Evolutionary conservation across 2,888 invertebrate species (phyloP).

Genomic region (Biston betularia): DNA sequence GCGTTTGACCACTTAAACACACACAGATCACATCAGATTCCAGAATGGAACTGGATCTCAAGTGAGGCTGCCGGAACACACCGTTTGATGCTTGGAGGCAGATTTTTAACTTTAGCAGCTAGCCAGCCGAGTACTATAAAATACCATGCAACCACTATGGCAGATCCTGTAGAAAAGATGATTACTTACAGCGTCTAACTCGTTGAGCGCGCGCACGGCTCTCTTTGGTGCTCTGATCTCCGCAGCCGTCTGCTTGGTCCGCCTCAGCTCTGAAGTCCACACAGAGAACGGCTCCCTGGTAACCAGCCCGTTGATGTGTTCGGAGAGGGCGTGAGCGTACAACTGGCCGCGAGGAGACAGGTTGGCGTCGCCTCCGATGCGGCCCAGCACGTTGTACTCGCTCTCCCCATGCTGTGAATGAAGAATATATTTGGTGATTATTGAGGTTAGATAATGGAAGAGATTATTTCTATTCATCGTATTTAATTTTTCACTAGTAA

Average conservation of each 20-base stretch:
- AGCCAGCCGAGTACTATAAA: neutral
- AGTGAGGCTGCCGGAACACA: too few relatives aligned
- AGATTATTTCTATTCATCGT: neutral
- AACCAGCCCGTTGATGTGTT: conserved; percentile 87
- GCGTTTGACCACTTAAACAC: too few relatives aligned
- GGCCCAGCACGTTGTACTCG: conserved; percentile 95
- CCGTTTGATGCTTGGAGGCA: too few relatives aligned
- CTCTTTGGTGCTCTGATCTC: conserved; percentile 93
- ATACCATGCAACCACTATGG: neutral
- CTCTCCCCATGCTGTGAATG: conserved; percentile 94
- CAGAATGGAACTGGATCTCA: too few relatives aligned
- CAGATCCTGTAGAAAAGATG: neutral
- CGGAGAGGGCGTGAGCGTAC: conserved; percentile 91
- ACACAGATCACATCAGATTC: too few relatives aligned
- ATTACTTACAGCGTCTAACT: conserved; percentile 94
- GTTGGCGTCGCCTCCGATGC: conserved; percentile 96
- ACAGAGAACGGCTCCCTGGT: conserved; percentile 91
- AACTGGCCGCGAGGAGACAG: conserved; percentile 93
- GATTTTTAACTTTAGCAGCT: too few relatives aligned
- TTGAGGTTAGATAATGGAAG: too few relatives aligned
- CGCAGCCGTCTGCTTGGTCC: conserved; percentile 95
- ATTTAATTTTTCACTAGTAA: too few relatives aligned
- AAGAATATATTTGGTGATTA: neutral
- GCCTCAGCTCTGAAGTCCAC: conserved; percentile 95
- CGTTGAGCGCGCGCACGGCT: conserved; percentile 94